Evolutionary conservation across 2,888 invertebrate species (phyloP).

Genomic region (Leptinotarsa juncta): DNA sequence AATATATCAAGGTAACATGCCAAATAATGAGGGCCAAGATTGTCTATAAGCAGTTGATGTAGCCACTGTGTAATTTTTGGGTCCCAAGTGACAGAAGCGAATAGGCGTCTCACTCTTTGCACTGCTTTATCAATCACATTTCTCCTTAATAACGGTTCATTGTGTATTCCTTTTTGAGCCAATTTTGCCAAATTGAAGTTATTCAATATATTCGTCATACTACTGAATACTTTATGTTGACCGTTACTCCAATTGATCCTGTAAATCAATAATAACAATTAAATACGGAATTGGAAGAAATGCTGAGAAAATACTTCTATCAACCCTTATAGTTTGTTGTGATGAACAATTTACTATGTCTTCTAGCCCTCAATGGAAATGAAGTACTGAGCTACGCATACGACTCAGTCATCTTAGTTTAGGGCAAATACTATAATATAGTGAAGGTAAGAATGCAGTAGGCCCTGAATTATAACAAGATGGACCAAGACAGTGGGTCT

Average conservation of each 20-base stretch:
- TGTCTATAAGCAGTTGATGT: slow-evolving; percentile 77
- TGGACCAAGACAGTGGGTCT: no score
- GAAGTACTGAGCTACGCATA: no score
- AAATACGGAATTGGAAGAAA: not conserved
- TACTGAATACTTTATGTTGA: slow-evolving; percentile 76
- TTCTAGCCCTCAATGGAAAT: no score
- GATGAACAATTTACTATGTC: no score
- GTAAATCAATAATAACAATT: slow-evolving; percentile 42
- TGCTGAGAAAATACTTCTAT: not conserved
- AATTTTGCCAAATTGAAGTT: slow-evolving; percentile 75
- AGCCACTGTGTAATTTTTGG: slow-evolving; percentile 80
- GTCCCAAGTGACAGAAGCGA: slow-evolving; percentile 81
- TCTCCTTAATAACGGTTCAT: slow-evolving; percentile 78
- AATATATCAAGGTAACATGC: slow-evolving; percentile 82
- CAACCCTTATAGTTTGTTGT: no score
- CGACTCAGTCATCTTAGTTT: no score
- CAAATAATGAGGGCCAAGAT: slow-evolving; percentile 74
- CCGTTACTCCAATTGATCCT: slow-evolving; percentile 74
- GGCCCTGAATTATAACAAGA: no score
- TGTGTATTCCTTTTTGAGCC: slow-evolving; percentile 69
- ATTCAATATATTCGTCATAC: slow-evolving; percentile 75
- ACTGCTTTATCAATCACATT: slow-evolving; percentile 79
- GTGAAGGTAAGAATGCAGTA: no score
- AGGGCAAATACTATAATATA: no score
- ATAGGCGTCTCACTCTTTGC: slow-evolving; percentile 73